Base-by-base conservation (phyloP, 2,888 invertebrate genomes). In the Anagyrus pseudococci region DNA sequence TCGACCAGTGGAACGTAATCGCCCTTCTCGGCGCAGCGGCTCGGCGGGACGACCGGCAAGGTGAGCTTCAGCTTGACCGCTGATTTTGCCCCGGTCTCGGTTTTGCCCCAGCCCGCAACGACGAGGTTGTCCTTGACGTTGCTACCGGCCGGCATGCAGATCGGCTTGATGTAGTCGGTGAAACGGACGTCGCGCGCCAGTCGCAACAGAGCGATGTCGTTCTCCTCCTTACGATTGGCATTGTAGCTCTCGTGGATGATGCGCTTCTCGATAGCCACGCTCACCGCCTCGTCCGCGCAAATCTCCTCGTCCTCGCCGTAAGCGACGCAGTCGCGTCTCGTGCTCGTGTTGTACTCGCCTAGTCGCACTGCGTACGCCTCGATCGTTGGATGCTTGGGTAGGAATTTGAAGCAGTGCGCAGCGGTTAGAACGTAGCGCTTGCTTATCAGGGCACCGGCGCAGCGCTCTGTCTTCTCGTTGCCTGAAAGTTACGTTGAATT, bases 1-100 rank as follows among this genome's bases (percentile, higher is more conserved):
- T 75, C 69, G 23, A 81, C 81, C 1, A 88, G 72, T 0, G 67
- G n/a, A n/a, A n/a, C n/a, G n/a, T n/a, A n/a, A n/a, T n/a, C n/a
- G n/a, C 88, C 92, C 0, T 83, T 83, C 0, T 70, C 68, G 1
- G 77, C 79, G 74, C n/a, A n/a, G n/a, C n/a, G n/a, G n/a, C n/a
- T n/a, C n/a, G n/a, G n/a, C n/a, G n/a, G n/a, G n/a, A n/a, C n/a
- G n/a, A n/a, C n/a, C n/a, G n/a, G n/a, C n/a, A n/a, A n/a, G n/a
- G n/a, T n/a, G n/a, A n/a, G n/a, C n/a, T n/a, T n/a, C n/a, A n/a
- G n/a, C n/a, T n/a, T n/a, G n/a, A n/a, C n/a, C n/a, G n/a, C n/a
- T n/a, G n/a, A n/a, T n/a, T n/a, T n/a, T n/a, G n/a, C n/a, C n/a
- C n/a, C n/a, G n/a, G n/a, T n/a, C n/a, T 20, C 10, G 19, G 87